Conservation (phyloP, 2,888 invertebrate genomes). For the Athalia cordata region DNA sequence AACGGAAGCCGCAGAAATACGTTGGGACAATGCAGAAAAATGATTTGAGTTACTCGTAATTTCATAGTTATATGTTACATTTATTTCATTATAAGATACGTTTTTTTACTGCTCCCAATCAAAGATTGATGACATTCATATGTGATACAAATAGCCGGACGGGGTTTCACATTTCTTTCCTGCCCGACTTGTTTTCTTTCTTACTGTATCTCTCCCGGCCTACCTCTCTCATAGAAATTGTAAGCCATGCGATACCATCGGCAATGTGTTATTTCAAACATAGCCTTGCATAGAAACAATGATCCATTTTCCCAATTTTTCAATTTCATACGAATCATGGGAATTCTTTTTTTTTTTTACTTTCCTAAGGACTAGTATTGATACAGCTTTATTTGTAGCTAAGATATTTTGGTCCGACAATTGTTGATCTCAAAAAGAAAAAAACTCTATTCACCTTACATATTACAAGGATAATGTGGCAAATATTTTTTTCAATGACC, state of each 20-base stretch:
- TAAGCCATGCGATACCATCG: no score
- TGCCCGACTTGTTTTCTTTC: not conserved
- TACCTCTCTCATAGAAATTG: not conserved
- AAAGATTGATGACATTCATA: not conserved
- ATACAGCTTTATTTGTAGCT: no score
- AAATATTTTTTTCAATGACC: not conserved
- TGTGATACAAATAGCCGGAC: constrained; percentile 5
- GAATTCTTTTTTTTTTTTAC: no score
- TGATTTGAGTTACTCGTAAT: constrained; percentile 7
- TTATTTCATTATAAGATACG: constrained; percentile 29
- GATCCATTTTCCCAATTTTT: no score
- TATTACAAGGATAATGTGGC: not conserved
- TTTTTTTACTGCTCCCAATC: constrained; percentile 1
- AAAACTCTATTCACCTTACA: no score
- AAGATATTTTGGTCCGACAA: no score
- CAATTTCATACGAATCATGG: no score
- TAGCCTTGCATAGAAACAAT: no score
- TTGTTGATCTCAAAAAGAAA: no score
- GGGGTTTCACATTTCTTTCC: not conserved
- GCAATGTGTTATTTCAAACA: no score
- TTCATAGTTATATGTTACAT: constrained; percentile 16
- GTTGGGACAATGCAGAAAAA: constrained; percentile 58
- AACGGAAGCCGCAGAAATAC: constrained; percentile 60
- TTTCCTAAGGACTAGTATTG: no score
- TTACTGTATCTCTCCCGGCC: not conserved